Evolutionary conservation across 2,797 vertebrate species (phyloP).

Genomic region (Pteropus rufus): DNA sequence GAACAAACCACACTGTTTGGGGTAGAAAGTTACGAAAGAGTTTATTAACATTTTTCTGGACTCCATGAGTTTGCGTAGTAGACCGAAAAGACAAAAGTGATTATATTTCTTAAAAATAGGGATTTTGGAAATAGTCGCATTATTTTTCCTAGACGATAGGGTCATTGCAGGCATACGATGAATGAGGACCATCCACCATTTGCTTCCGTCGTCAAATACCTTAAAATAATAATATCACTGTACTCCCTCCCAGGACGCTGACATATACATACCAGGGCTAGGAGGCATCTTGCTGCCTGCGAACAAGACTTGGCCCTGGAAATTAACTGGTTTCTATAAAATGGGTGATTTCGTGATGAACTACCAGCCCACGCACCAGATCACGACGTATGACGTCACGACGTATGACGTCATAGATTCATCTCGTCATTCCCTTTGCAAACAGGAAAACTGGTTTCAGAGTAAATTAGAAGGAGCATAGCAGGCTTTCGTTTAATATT

Average conservation of each 20-base stretch:
- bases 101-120: background rate
- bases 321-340: background rate
- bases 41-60: background rate
- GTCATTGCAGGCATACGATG: background rate
- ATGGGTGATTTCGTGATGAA: background rate
- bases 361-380: background rate
- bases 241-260: slow-evolving; percentile 57
- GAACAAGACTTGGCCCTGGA: background rate
- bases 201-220: background rate
- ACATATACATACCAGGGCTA: slow-evolving; percentile 28
- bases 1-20: background rate
- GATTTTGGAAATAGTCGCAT: background rate
- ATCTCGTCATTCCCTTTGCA: background rate
- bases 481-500: background rate
- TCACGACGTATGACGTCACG: background rate
- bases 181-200: background rate
- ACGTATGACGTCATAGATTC: background rate
- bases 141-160: background rate
- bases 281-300: slow-evolving; percentile 68
- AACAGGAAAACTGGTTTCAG: background rate
- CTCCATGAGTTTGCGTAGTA: background rate
- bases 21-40: background rate
- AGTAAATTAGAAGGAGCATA: background rate
- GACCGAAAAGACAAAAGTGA: background rate
- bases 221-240: background rate